phyloP scores from a whole-genome alignment of 2,888 invertebrate species.

The Macrophya alboannulata region DNA sequence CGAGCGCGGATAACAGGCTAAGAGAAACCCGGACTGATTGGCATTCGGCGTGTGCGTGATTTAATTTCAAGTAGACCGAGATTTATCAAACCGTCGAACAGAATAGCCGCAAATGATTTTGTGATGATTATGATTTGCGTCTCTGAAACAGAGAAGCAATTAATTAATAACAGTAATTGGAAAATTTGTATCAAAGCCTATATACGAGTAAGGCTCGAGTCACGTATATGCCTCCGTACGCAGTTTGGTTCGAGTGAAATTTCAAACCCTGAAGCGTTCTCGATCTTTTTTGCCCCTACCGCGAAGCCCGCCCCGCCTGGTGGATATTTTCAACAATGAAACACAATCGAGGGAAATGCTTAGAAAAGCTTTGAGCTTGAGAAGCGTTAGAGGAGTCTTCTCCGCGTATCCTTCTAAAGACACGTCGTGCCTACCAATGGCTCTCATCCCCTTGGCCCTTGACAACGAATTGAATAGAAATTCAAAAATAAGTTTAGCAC shows the following conservation, averaged over 20 bases:
- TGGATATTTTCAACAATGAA: conserved; percentile 50
- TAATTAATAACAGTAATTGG: not conserved
- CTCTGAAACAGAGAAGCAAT: not conserved
- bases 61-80: not conserved
- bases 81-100: not conserved
- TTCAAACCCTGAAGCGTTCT: not conserved
- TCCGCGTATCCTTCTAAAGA: conserved; percentile 38
- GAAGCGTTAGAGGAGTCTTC: conserved; percentile 1
- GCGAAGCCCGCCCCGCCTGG: not conserved
- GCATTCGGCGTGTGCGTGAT: not conserved
- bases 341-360: conserved; percentile 41
- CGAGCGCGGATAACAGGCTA: not conserved
- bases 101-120: not conserved
- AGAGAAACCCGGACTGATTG: not conserved
- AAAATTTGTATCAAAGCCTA: not conserved
- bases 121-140: not conserved
- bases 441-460: conserved; percentile 33
- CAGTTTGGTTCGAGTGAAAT: conserved; percentile 27
- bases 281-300: not conserved
- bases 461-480: conserved; percentile 46
- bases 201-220: not conserved
- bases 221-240: conserved; percentile 21
- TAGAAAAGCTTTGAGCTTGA: conserved; percentile 37
- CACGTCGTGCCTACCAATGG: conserved; percentile 48
- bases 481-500: conserved; percentile 45